Base-by-base conservation (phyloP, 2,113 vertebrate species). In the Morone chrysops region DNA sequence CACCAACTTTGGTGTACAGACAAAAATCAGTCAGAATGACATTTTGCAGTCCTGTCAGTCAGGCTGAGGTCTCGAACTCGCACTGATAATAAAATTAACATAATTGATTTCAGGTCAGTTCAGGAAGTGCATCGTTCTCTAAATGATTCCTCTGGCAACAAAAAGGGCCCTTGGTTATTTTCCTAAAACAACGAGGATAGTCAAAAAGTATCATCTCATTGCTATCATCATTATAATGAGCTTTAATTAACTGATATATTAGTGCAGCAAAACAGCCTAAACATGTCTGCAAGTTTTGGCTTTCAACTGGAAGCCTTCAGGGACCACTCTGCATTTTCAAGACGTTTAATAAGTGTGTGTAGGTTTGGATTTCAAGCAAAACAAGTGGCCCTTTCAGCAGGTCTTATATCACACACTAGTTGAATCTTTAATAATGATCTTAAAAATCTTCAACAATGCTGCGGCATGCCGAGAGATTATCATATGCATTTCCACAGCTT, bases 71-170 rank as follows among this genome's bases (percentile, higher is more conserved):
- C n/a, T 36, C 13, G 8, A 80, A 25, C 45, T 45, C 18, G 31
- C 38, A 10, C 9, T 13, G 73, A 74, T 38, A 57, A 53, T 71
- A 18, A 70, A 20, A 72, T 65, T 31, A 75, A 81, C 65, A 59
- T 75, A 31, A 31, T 40, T 57, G 79, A 57, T 87, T 84, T 73
- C 9, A 74, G 18, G 25, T 45, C 31, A 11, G 17, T 40, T 36
- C 53, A 57, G 22, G 57, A 68, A 62, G 38, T 60, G 10, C 57
- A 41, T 75, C 16, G 62, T 63, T 36, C 31, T 31, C 31, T 31
- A 31, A 31, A 31, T 31, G 31, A 31, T 31, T 31, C 31, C 31
- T 31, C 31, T 31, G 31, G 31, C 31, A 31, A 31, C 2, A 31
- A 31, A 31, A 31, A 31, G 31, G 31, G 31, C 31, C 31, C 31